phyloP scores from a whole-genome alignment of 2,888 invertebrate genomes.

The Macroteleia sp. region DNA sequence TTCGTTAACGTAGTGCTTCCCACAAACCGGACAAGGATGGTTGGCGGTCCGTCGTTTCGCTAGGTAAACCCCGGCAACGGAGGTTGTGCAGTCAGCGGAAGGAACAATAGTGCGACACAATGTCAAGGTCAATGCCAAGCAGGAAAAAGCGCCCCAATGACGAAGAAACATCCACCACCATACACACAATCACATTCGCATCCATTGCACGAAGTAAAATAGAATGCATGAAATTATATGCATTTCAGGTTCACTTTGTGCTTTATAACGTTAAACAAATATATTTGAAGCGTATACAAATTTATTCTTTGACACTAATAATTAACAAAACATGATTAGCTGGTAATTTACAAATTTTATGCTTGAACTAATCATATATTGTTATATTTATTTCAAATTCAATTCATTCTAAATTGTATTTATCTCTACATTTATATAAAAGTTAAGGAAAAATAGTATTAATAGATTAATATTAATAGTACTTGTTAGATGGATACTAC shows the following conservation, averaged over 20 bases:
- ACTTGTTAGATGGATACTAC: too few species aligned
- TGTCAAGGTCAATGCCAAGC: constrained; percentile 84
- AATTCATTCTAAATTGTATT: too few species aligned
- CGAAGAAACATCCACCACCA: constrained; percentile 66
- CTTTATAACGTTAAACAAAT: constrained; percentile 13
- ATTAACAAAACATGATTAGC: too few species aligned
- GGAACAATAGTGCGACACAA: constrained; percentile 84
- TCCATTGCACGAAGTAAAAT: constrained; percentile 49
- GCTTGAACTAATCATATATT: too few species aligned
- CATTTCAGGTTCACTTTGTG: constrained; percentile 18
- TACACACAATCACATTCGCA: constrained; percentile 46
- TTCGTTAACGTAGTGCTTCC: constrained; percentile 97
- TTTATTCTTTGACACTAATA: too few species aligned
- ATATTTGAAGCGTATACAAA: background rate
- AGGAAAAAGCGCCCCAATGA: constrained; percentile 83
- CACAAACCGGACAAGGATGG: constrained; percentile 97
- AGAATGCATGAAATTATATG: too few species aligned
- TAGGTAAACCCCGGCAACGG: constrained; percentile 88
- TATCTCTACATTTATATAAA: too few species aligned
- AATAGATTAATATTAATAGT: too few species aligned
- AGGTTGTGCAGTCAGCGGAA: constrained; percentile 84
- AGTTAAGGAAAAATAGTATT: too few species aligned
- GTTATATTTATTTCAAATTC: too few species aligned
- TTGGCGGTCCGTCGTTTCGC: constrained; percentile 97
- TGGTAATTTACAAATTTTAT: too few species aligned